These are phyloP conservation scores for Labeo catla DNA, from an alignment of 2,113 vertebrate species.

Conservation along the genomic window DNA sequence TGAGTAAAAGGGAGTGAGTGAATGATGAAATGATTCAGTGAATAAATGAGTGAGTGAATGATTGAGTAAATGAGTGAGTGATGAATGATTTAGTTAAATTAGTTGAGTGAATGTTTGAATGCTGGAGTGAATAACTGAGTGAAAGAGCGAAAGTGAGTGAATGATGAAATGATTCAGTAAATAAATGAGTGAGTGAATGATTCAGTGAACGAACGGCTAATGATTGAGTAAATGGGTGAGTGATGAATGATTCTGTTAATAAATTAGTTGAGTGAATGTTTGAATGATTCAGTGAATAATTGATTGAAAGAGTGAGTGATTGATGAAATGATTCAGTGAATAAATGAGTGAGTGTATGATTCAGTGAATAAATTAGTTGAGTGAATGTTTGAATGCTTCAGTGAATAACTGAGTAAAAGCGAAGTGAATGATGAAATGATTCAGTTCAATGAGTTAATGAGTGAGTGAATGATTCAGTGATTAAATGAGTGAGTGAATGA, in stretches of 20 bases:
- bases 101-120: no score
- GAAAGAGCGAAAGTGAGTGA: no score
- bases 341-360: neutral
- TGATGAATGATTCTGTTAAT: neutral
- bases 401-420: no score
- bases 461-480: neutral
- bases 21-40: neutral
- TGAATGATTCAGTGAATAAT: neutral
- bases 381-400: neutral
- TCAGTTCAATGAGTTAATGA: no score
- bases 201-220: no score
- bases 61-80: no score
- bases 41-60: neutral
- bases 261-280: neutral
- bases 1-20: no score
- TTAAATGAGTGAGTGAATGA: neutral
- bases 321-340: no score
- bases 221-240: neutral
- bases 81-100: no score
- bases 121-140: neutral
- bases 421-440: neutral
- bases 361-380: neutral
- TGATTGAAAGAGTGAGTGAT: neutral
- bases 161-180: no score
- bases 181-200: no score